phyloP scores from a whole-genome alignment of 2,113 vertebrate species.

The Thryonomys swinderianus region DNA sequence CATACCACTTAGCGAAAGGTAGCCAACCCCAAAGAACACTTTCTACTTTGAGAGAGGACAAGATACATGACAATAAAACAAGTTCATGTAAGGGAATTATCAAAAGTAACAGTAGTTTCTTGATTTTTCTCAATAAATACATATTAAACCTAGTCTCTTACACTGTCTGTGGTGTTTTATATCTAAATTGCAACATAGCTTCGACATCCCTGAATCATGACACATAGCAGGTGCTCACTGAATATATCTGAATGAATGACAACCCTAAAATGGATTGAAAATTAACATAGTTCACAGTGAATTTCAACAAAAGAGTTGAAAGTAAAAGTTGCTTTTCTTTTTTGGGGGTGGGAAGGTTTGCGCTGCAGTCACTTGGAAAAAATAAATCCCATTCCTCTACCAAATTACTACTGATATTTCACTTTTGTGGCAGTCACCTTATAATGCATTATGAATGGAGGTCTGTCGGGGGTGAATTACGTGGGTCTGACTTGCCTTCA shows the following conservation, averaged over 20 bases:
- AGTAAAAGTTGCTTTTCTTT: not conserved
- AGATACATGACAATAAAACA: not conserved
- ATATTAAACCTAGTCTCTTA: not conserved
- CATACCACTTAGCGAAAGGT: not conserved
- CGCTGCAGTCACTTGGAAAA: not conserved
- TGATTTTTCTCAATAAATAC: constrained; percentile 9
- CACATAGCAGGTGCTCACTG: not conserved
- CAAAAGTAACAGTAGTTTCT: not conserved
- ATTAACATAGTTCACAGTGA: not conserved
- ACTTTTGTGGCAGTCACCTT: not conserved
- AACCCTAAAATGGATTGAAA: not conserved
- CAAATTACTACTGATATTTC: not conserved
- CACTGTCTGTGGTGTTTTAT: not conserved
- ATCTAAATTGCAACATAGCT: not conserved
- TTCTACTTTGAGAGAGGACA: not conserved
- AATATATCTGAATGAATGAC: not conserved
- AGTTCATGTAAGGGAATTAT: not conserved
- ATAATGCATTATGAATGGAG: not conserved
- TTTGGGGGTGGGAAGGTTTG: not conserved
- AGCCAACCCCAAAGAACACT: not conserved
- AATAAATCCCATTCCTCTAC: not conserved
- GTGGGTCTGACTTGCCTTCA: not conserved
- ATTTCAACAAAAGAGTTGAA: not conserved
- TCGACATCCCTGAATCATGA: not conserved
- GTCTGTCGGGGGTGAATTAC: not conserved